phyloP scores from a whole-genome alignment of 2,113 vertebrate species.

The Synodontis membranacea region DNA sequence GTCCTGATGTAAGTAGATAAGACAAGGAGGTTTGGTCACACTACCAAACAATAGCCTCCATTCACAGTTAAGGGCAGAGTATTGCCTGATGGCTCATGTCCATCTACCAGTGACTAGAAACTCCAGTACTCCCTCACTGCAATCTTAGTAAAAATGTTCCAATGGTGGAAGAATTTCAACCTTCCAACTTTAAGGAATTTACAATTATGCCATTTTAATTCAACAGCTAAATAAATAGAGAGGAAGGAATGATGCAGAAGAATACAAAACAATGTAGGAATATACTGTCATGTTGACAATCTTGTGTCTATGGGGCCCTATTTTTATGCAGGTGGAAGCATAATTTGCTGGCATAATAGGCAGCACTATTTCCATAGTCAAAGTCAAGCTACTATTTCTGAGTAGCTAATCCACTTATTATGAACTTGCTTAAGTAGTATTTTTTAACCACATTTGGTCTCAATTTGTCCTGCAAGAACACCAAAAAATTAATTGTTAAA shows the following conservation, averaged over 20 bases:
- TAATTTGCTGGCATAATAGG: background rate
- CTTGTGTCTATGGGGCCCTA: background rate
- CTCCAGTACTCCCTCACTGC: background rate
- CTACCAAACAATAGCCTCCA: constrained; percentile 63
- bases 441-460: background rate
- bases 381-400: background rate
- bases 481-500: background rate
- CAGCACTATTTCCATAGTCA: background rate
- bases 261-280: background rate
- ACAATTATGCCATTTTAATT: background rate
- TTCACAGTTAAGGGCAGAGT: constrained; percentile 56
- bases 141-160: background rate
- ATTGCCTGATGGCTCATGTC: background rate
- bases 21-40: background rate
- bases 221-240: background rate
- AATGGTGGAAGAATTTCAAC: background rate
- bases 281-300: background rate
- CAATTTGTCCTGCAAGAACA: background rate
- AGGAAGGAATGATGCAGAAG: background rate
- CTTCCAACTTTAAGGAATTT: background rate
- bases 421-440: background rate
- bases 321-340: background rate
- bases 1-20: constrained; percentile 55
- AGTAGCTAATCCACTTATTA: no score
- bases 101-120: background rate